Base-by-base conservation (phyloP, 2,797 vertebrate species). In the Nyctalus aviator region DNA sequence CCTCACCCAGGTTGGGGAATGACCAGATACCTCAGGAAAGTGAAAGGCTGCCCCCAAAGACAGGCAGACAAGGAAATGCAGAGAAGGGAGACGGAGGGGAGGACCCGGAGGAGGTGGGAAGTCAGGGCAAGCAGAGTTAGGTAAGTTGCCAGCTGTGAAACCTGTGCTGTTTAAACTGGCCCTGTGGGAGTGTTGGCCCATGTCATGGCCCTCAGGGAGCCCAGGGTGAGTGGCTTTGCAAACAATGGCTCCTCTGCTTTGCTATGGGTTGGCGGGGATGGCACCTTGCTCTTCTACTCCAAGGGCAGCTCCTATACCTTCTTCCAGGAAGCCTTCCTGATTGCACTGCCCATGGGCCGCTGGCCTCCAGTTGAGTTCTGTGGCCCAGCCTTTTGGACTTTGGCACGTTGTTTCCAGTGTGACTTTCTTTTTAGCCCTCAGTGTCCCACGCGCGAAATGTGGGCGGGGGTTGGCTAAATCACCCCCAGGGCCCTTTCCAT, bases 291-390 rank as follows among this genome's bases (percentile, higher is more conserved):
- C 20, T 91, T 88, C 27, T 84, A 30, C 20, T 57, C 73, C 50
- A 76, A 90, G 30, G 11, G 48, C 3, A 4, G 73, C 5, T 37
- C 68, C 17, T 35, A 8, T 35, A 17, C 17, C 9, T 41, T 87
- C 85, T 71, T 85, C 77, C 57, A 64, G 75, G 77, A 90, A 94
- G 78, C 13, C 46, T 79, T 95, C 75, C 76, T 12, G 78, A 59
- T 27, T 87, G 12, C 1, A 27, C 64, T n/a, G 23, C 20, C 30
- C 32, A 25, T 1, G 17, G 8, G 53, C 1, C 37, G 75, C 23
- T 69, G 53, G 25, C n/a, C 41, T 66, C 44, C 37, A 0, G 1
- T 50, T 55, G 32, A 73, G 46, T 15, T 72, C 68, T 53, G 23
- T 0, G 9, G 48, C 25, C 14, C 5, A 12, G 62, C n/a, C 44